Evolutionary conservation across 2,113 vertebrate species (phyloP), one percentile per base, ranked within the genome.

Genomic region (Tonatia bakeri): DNA sequence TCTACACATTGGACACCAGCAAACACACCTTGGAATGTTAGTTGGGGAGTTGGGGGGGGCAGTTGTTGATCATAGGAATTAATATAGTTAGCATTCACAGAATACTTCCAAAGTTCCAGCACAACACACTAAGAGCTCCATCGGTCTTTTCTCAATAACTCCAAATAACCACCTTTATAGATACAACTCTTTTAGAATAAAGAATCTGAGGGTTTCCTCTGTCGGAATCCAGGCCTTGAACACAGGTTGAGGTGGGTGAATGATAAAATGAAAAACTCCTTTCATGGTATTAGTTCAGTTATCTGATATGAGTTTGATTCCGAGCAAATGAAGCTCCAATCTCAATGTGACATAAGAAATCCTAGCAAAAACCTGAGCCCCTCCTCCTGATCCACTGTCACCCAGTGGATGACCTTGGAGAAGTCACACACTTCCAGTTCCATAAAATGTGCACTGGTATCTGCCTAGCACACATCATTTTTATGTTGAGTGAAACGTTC

Each of bases 401-500:
- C 17, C 15, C 38, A 31, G 16, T 79, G 43, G 61, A 77, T 92
- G 47, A 77, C 84, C 54, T 77, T 90, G 45, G 22, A 67, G 24
- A 50, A 94, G 67, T 65, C 19, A 24, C 28, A 50, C 19, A 50
- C 90, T 91, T 92, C 54, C 33, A 80, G 40, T 65, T 94, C 94
- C 69, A 43, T 90, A 56, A 96, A 90, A 61, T 22, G 38, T 43
- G 47, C n/a, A 84, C 47, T 52, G 54, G 82, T 22, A 50, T 89
- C 40, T 77, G 1, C 45, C 50, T 59, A 90, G 24, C 17, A 45
- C 45, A 65, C 19, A 16, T 24, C 56, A 36, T 77, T 84, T 83
- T 80, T 77, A 69, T 56, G 83, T 81, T 91, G 87, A 90, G 47
- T 90, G 50, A 47, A 16, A 93, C 64, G 38, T 90, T 95, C 40